Evolutionary conservation across 2,888 invertebrate genomes (phyloP).

Genomic region (Trissolcus brochymenae): DNA sequence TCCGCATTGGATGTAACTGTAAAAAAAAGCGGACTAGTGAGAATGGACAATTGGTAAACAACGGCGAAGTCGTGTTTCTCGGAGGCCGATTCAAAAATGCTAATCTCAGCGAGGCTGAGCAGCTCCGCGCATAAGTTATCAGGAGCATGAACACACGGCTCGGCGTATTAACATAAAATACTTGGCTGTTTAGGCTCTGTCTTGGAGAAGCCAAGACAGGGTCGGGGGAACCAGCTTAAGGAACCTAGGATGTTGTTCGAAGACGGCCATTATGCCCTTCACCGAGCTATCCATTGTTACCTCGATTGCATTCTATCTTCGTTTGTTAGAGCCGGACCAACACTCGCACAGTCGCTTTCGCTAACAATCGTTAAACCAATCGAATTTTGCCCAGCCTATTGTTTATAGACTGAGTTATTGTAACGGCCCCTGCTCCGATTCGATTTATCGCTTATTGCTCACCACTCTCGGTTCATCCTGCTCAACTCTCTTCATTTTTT

Average conservation of each 20-base stretch:
- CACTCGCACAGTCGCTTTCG: constrained; percentile 19
- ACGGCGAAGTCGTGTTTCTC: constrained; percentile 39
- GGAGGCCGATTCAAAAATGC: constrained; percentile 60
- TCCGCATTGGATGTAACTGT: constrained; percentile 35
- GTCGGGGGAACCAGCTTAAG: constrained; percentile 29
- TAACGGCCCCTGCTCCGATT: constrained; percentile 13
- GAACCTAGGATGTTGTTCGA: constrained; percentile 29
- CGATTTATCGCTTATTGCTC: constrained; percentile 28
- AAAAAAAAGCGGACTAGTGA: constrained; percentile 32
- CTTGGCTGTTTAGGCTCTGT: constrained; percentile 44
- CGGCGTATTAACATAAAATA: constrained; percentile 64
- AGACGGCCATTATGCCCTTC: constrained; percentile 48
- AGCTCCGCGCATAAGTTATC: constrained; percentile 62
- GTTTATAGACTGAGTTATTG: constrained; percentile 41
- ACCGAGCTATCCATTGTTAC: constrained; percentile 51
- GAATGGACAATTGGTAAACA: constrained; percentile 35
- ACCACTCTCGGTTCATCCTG: too few relatives aligned
- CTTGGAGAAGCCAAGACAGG: constrained; percentile 7
- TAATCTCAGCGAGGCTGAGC: constrained; percentile 58
- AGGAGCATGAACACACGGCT: constrained; percentile 63
- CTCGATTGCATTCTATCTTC: constrained; percentile 51
- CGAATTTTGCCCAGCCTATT: constrained; percentile 39
- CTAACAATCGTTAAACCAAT: constrained; percentile 29
- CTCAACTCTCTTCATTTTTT: too few relatives aligned
- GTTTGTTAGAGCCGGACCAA: constrained; percentile 26